These are phyloP conservation scores for Lasioglossum malachurum DNA, from an alignment of 2,888 invertebrate species.

Conservation along the genomic window DNA sequence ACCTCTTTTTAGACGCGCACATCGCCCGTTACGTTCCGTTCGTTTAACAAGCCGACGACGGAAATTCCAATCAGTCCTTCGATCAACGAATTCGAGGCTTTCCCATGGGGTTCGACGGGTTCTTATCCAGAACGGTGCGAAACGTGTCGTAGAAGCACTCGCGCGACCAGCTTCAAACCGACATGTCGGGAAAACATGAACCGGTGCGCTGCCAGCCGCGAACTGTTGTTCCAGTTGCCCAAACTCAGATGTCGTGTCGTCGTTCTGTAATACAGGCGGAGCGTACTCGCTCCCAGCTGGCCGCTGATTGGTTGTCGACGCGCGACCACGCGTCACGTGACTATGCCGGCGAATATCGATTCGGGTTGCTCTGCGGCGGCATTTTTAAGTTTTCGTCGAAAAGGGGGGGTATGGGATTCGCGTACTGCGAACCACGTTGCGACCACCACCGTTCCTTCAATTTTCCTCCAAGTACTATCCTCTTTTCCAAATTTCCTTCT, in stretches of 20 bases:
- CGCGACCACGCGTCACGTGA: constrained; percentile 86
- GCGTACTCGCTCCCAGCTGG: constrained; percentile 53
- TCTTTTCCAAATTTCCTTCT: constrained; percentile 22
- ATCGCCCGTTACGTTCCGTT: constrained; percentile 48
- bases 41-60: constrained; percentile 28
- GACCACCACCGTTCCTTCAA: constrained; percentile 55
- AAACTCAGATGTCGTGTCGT: constrained; percentile 72
- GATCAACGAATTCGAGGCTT: background rate
- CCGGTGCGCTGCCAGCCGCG: constrained; percentile 81
- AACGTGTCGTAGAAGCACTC: constrained; percentile 80
- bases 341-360: constrained; percentile 89
- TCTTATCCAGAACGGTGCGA: constrained; percentile 47
- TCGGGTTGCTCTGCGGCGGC: constrained; percentile 92
- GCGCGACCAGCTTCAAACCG: constrained; percentile 85
- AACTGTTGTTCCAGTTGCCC: constrained; percentile 75
- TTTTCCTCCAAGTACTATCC: constrained; percentile 27
- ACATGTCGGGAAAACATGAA: constrained; percentile 79
- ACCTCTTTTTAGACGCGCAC: constrained; percentile 52
- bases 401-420: constrained; percentile 78
- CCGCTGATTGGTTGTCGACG: constrained; percentile 81
- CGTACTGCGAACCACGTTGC: constrained; percentile 73
- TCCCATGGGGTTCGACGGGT: background rate
- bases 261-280: constrained; percentile 70
- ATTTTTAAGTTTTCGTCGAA: constrained; percentile 89
- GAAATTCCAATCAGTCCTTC: constrained; percentile 12